Percentiles rank a stretch among this genome's conserved stretches.
phyloP scores from a whole-genome alignment of 2,113 vertebrate species.

The Mystacornis crossleyi region DNA sequence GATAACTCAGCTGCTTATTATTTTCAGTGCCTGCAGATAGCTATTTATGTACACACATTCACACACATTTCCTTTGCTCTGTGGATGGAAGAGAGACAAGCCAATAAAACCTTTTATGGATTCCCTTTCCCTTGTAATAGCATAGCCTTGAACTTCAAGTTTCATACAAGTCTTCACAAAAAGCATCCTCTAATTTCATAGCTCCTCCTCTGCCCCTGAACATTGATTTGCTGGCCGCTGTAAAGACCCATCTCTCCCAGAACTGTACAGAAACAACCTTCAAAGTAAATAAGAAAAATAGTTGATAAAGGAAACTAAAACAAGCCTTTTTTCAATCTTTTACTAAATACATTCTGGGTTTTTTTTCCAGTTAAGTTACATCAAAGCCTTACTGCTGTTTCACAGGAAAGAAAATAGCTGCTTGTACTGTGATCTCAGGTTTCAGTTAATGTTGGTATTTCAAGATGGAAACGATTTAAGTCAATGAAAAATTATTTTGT shows the following conservation, averaged over 20 bases:
- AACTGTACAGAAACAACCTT: neutral
- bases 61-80: neutral
- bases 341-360: neutral
- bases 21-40: neutral
- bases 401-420: neutral
- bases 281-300: neutral
- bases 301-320: neutral
- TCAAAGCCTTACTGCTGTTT: neutral
- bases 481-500: neutral
- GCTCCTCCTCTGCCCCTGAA: neutral
- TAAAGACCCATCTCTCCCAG: neutral
- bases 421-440: neutral
- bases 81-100: neutral
- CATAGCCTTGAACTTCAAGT: neutral
- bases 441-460: neutral
- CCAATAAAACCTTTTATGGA: neutral
- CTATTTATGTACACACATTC: neutral
- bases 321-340: neutral
- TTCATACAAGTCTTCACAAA: neutral
- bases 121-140: neutral
- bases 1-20: neutral
- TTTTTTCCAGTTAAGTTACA: neutral
- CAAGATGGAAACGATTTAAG: neutral
- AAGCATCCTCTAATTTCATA: neutral
- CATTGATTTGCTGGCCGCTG: neutral